Evolutionary conservation across 2,113 vertebrate species (phyloP), one percentile per base, ranked within the genome.

Genomic region (Varanus salvator): DNA sequence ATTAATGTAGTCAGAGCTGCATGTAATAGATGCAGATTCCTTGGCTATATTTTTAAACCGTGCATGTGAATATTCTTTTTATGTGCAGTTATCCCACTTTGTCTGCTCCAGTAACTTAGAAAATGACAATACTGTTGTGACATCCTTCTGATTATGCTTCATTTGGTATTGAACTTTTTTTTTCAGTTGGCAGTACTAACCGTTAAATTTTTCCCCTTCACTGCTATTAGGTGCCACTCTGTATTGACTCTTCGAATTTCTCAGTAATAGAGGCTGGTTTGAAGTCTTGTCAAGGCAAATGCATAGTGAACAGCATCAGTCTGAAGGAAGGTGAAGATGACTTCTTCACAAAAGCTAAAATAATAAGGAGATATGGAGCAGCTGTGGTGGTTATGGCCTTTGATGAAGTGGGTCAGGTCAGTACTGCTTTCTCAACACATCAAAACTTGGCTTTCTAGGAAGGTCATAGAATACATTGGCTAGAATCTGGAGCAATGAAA

Each of bases 341-440:
- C 90, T 99, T 99, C 87, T 92, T 99, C 93, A 93, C 93, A 80
- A 98, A 98, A 91, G 98, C 98, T 1, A 95, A 92, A 74, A 98
- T 95, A 50, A 97, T 99, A 80, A 98, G 97, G 81, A 97, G 97
- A 88, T 99, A 98, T 7, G 99, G 99, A 60, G 99, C 98, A 14
- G 98, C 98, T 14, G 97, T 99, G 80, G 98, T 99, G 77, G 94
- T 99, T 92, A 99, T 99, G 99, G 99, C 99, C 93, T 99, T 99
- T 91, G 99, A 99, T 90, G 99, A 99, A 95, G 94, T 97, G 44
- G 99, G 99, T 6, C 99, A 99, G 98, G 99, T 98, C 80, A 94
- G 97, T 92, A 66, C 50, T 2, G 0, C 52, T 92, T 76, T 57
- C 52, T 77, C 31, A 72, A 71, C 9, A 68, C 23, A 7, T 8